Percentiles rank a stretch among this genome's conserved stretches.
Conservation (phyloP, 1,140 invertebrate species). For the Eriosoma lanigerum region DNA sequence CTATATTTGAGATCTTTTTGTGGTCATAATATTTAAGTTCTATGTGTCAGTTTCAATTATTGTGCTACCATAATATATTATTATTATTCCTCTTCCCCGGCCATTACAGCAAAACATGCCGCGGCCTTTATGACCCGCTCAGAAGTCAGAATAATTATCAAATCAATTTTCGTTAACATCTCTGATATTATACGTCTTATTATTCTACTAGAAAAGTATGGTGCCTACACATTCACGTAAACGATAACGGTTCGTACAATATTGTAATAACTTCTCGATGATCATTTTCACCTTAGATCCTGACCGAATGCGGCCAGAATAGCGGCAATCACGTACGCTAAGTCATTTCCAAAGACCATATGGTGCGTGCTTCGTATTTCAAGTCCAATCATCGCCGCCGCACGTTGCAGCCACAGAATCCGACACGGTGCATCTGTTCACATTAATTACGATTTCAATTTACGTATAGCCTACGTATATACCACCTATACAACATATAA, state of each 20-base stretch:
- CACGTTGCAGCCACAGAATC: conserved; percentile 4
- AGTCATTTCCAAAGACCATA: conserved; percentile 13
- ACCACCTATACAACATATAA: background rate
- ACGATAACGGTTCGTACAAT: background rate
- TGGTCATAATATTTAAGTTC: too few species aligned
- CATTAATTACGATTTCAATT: conserved; percentile 43
- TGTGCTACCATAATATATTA: too few species aligned
- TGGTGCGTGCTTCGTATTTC: conserved; percentile 40
- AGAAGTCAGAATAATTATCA: background rate
- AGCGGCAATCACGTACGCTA: conserved; percentile 5
- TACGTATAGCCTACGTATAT: background rate
- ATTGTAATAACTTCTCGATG: conserved; percentile 4
- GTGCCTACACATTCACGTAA: background rate
- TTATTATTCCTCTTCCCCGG: too few species aligned
- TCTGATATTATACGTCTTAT: background rate
- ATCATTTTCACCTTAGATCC: conserved; percentile 16
- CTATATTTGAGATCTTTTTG: too few species aligned
- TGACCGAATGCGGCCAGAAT: background rate
- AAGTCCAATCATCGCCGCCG: conserved; percentile 13
- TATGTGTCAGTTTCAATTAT: too few species aligned
- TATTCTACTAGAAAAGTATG: too few species aligned
- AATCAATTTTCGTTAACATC: background rate
- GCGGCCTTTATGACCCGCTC: background rate
- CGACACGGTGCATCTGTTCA: conserved; percentile 34
- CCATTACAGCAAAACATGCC: too few species aligned